A percentile compares a stretch with the other conserved stretches of the same genome.
These are phyloP conservation scores for Venusia cambrica DNA, from an alignment of 2,888 invertebrate species.

Conservation along the genomic window DNA sequence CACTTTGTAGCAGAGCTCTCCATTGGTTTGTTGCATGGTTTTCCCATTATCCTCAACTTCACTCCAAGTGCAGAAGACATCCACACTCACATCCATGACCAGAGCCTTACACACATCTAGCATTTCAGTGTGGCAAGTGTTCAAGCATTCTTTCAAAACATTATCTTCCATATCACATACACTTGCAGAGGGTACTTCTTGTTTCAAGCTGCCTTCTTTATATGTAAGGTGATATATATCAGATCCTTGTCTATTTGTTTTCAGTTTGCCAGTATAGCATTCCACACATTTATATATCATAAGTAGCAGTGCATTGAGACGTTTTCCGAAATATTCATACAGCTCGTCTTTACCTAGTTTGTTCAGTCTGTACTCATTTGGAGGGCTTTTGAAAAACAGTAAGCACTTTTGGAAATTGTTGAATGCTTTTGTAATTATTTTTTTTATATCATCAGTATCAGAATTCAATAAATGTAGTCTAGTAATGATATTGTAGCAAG, in stretches of 20 bases:
- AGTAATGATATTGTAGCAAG: constrained; percentile 53
- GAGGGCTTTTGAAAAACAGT: constrained; percentile 55
- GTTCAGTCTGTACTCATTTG: constrained; percentile 50
- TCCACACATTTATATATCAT: constrained; percentile 45
- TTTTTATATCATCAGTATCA: constrained; percentile 30
- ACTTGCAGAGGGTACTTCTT: constrained; percentile 30
- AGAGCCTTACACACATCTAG: constrained; percentile 55
- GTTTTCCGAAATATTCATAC: constrained; percentile 54
- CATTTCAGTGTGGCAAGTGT: constrained; percentile 47
- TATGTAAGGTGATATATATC: constrained; percentile 53
- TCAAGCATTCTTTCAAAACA: constrained; percentile 44
- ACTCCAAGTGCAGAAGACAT: constrained; percentile 72
- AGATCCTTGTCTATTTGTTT: constrained; percentile 35
- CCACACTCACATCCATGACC: constrained; percentile 64
- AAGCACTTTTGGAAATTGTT: constrained; percentile 52
- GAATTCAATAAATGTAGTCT: constrained; percentile 53
- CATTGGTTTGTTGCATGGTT: constrained; percentile 61
- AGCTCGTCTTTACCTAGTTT: constrained; percentile 46
- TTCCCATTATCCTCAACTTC: constrained; percentile 59
- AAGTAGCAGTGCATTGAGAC: constrained; percentile 44
- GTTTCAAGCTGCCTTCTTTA: constrained; percentile 37
- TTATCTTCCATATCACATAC: constrained; percentile 43
- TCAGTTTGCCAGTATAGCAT: constrained; percentile 40
- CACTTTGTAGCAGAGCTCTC: constrained; percentile 58
- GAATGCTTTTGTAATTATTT: constrained; percentile 35